Evolutionary conservation across 2,888 invertebrate species (phyloP).

Genomic region (Euplagia quadripunctaria): DNA sequence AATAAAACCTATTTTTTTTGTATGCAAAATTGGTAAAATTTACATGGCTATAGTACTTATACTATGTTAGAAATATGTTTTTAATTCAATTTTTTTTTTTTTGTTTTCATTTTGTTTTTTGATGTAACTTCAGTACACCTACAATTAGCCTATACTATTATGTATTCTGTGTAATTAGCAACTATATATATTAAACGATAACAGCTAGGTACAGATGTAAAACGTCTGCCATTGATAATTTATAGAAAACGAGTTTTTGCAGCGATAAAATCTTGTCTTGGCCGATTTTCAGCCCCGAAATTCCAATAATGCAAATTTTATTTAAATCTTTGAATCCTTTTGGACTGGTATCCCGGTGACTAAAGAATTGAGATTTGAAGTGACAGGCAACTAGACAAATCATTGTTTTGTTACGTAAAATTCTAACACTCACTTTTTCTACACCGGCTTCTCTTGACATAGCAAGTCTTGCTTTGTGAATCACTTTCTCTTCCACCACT

Average conservation of each 20-base stretch:
- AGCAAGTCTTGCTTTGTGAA: conserved; percentile 92
- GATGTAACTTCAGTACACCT: background rate
- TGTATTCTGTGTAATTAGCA: too few species aligned
- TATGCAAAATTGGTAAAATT: too few species aligned
- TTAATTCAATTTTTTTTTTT: background rate
- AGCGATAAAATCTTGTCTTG: background rate
- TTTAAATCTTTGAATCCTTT: background rate
- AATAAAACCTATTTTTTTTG: too few species aligned
- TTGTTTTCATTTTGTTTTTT: background rate
- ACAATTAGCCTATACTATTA: background rate
- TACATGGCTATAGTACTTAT: too few species aligned
- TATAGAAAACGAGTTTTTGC: background rate
- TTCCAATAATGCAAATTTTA: conserved; percentile 6
- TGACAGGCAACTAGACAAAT: background rate
- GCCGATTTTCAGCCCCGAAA: background rate
- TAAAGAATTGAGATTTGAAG: background rate
- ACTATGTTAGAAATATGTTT: too few species aligned
- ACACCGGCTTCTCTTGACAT: conserved; percentile 92
- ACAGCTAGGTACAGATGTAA: background rate
- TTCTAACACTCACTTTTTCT: conserved; percentile 88
- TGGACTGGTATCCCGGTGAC: background rate
- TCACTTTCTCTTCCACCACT: conserved; percentile 89
- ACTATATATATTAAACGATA: background rate
- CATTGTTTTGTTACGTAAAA: background rate
- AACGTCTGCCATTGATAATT: background rate